A percentile compares a stretch with the other conserved stretches of the same genome.
These are phyloP conservation scores for Aphis craccivora DNA, from an alignment of 1,140 invertebrate genomes.

Conservation along the genomic window DNA sequence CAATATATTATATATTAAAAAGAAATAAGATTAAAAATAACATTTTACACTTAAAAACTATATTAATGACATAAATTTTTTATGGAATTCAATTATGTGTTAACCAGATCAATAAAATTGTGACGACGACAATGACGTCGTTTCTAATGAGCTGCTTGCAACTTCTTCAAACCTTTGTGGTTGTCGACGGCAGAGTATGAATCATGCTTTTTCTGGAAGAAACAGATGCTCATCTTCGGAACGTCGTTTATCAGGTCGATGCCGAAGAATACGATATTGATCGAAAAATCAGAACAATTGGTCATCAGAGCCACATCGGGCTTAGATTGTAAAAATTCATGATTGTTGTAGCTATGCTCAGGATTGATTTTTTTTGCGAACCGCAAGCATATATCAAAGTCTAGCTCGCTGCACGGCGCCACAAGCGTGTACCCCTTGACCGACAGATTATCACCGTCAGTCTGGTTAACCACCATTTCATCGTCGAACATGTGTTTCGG, in stretches of 20 bases:
- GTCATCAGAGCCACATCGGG: background rate
- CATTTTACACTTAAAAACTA: too few species aligned
- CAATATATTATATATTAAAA: too few species aligned
- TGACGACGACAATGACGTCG: too few species aligned
- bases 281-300: background rate
- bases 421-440: background rate
- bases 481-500: background rate
- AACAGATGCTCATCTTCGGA: background rate
- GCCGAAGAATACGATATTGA: background rate
- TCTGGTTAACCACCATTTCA: background rate
- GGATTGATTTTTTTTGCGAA: background rate
- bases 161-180: background rate
- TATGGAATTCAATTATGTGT: too few species aligned
- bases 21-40: too few species aligned
- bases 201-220: background rate
- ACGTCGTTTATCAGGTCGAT: background rate
- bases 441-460: background rate
- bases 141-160: background rate
- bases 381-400: background rate
- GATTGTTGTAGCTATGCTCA: background rate
- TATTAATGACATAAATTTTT: too few species aligned
- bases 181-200: fast-evolving
- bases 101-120: too few species aligned
- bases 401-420: background rate
- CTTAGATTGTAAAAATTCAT: background rate